Base-by-base conservation (phyloP, 1,140 invertebrate species). In the Drosophila teissieri region DNA sequence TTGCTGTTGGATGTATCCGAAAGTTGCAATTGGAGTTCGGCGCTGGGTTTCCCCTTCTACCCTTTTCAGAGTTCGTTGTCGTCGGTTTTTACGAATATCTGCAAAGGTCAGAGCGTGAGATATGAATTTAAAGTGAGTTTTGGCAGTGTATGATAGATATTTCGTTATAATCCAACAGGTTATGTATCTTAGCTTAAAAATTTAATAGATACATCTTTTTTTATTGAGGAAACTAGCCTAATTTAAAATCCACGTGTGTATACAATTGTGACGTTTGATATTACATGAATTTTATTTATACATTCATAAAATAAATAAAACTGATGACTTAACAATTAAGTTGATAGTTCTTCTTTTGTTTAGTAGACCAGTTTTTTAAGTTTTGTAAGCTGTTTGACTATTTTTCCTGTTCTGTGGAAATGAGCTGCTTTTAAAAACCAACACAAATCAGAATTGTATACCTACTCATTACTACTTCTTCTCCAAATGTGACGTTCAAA, bases 61-160 rank as follows among this genome's bases (percentile, higher is more conserved):
- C 15, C 36, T 4, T 12, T 36, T 45, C 14, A 10, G 4, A 24
- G 37, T 64, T 78, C 58, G 61, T 73, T 78, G 69, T 80, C 76
- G 65, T 56, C 64, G 31, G 49, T 17, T 27, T 27, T 34, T 67
- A 51, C 42, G 7, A 42, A 62, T 57, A 81, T 86, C 82, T 86
- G 81, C 60, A 86, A 86, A 85, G 82, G 82, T 81, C 78, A 85
- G 73, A 86, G 82, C 78, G 82, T 81, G 82, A 78, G 82, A 86
- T 67, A 65, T 70, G 24, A 57, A 61, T 76, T 62, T 72, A 40
- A 67, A 79, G 31, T 22, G 39, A 31, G 53, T 27, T 27, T 22
- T n/a, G 19, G 27, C n/a, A 46, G 10, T 27, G 27, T 14, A 15
- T 24, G 4, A 31, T 31, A 24, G 48, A 37, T 46, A 22, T n/a